A percentile compares a stretch with the other conserved stretches of the same genome.
phyloP scores from a whole-genome alignment of 1,140 invertebrate species.

The Trichomalopsis sarcophagae region DNA sequence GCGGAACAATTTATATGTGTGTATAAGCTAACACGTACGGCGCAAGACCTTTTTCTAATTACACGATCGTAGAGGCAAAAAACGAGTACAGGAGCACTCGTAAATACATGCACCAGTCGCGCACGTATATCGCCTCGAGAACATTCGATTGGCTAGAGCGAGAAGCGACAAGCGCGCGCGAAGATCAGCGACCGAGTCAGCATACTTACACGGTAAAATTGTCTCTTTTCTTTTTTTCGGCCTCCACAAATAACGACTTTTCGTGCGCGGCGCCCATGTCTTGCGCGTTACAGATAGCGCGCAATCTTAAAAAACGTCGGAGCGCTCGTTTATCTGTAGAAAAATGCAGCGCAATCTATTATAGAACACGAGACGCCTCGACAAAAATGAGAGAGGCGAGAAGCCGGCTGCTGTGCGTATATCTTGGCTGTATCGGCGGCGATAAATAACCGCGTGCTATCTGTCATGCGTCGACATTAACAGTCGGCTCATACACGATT shows the following conservation, averaged over 20 bases:
- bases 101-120: neutral
- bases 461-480: conserved; percentile 46
- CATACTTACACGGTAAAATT: no score
- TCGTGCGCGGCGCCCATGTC: no score
- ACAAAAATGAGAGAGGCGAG: neutral
- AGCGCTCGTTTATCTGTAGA: neutral
- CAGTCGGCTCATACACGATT: conserved; percentile 51
- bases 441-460: conserved; percentile 30
- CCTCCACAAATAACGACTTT: no score
- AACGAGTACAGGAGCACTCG: neutral
- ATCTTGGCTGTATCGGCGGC: neutral
- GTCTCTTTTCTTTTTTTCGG: neutral
- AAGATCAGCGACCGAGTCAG: neutral
- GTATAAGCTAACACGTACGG: neutral
- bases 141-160: conserved; percentile 1
- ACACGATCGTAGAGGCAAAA: neutral
- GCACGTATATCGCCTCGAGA: neutral
- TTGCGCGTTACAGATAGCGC: neutral
- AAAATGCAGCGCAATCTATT: neutral
- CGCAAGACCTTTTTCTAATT: neutral
- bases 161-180: neutral
- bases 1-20: neutral
- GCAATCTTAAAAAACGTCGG: neutral
- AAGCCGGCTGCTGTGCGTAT: neutral
- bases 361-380: neutral